phyloP scores from a whole-genome alignment of 2,797 vertebrate species.

The Loriculus beryllinus region DNA sequence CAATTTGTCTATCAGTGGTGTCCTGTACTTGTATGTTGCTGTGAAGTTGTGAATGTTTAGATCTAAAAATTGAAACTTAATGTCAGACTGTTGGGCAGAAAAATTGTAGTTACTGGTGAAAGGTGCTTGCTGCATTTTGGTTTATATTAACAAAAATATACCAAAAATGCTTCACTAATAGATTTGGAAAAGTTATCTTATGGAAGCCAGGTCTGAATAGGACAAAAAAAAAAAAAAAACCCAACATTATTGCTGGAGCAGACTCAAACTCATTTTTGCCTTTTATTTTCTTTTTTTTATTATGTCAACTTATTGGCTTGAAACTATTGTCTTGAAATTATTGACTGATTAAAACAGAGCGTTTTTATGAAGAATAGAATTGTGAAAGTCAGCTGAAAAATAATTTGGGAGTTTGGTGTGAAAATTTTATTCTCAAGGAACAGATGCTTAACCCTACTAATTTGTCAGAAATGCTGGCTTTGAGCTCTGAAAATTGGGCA shows the following conservation, averaged over 20 bases:
- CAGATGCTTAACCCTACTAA: background rate
- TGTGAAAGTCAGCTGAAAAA: background rate
- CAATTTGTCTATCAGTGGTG: background rate
- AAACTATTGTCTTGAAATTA: background rate
- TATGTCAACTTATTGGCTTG: background rate
- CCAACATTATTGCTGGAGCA: background rate
- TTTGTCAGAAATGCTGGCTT: background rate
- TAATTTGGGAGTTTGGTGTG: background rate
- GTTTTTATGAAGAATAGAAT: background rate
- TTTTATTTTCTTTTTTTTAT: background rate
- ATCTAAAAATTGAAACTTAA: background rate
- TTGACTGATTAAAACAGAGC: background rate
- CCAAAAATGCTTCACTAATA: background rate
- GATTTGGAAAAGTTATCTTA: background rate
- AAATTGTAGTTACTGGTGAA: background rate
- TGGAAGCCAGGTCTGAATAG: background rate
- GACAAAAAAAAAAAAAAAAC: background rate
- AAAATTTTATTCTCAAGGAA: background rate
- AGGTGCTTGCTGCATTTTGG: background rate
- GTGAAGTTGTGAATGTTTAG: background rate
- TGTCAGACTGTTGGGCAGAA: background rate
- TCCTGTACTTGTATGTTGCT: background rate
- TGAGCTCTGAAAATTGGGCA: background rate
- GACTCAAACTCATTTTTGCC: background rate
- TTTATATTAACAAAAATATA: background rate